Evolutionary conservation across 2,797 vertebrate species (phyloP), one percentile per base, ranked within the genome.

Genomic region (Bovichtus variegatus): DNA sequence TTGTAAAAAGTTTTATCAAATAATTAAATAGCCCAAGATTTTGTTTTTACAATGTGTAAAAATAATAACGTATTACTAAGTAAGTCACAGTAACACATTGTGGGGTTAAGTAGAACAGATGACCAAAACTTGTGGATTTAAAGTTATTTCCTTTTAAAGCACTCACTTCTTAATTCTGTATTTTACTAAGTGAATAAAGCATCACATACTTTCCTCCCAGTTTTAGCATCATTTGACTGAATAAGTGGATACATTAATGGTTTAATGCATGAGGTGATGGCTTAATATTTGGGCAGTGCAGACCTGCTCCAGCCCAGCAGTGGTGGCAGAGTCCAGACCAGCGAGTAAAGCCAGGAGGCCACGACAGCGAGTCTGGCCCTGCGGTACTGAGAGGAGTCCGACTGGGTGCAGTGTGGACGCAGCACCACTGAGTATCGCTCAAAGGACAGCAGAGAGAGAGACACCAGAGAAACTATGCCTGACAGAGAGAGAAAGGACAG

Each of bases 251-350:
- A 1, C 53, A 9, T 40, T 11, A 25, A 13, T 38, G 40, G 43
- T 18, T 6, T 16, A 34, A 27, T 43, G 36, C 46, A 25, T 34
- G 34, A 50, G 7, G 10, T 54, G 29, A 38, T 11, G 10, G 5
- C 40, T 53, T 53, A 13, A n/a, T 34, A 29, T 29, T 12, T 5
- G 1, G 6, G 8, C 40, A 46, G 51, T 9, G 25, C 82, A 59
- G 70, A 91, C 91, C 91, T 95, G 87, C 95, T 95, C 95, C 96
- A 96, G 66, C 95, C 94, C 19, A 96, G 87, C 34, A 96, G 91
- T 0, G 93, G 94, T 0, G 94, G 95, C 10, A 88, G n/a, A 1
- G 93, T 95, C 95, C 95, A 96, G 36, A 82, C 23, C 82, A 96
- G 71, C 1, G 93, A 95, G 85, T 95, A 96, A 0, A 86, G 44